These are phyloP conservation scores for Calidris pugnax DNA, from an alignment of 2,113 vertebrate species.

Conservation along the genomic window DNA sequence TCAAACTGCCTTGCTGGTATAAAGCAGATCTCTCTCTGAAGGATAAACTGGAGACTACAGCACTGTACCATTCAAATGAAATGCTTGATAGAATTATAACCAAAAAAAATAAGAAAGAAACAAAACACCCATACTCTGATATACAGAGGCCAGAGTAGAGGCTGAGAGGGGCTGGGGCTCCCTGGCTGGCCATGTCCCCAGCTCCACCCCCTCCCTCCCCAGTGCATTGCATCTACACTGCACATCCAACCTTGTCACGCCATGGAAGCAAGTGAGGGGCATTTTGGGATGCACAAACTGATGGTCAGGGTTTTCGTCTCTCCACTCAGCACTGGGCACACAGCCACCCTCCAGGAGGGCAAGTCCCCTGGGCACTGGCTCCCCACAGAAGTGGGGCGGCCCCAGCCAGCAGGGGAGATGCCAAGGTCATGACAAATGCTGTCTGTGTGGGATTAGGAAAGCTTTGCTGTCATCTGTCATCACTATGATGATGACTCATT, in stretches of 20 bases:
- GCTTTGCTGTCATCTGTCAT: not conserved
- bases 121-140: not conserved
- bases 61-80: not conserved
- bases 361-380: fast-evolving
- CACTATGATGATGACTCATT: not conserved
- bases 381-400: not conserved
- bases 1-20: not conserved
- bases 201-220: not conserved
- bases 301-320: not conserved
- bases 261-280: not conserved
- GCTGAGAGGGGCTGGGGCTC: not conserved
- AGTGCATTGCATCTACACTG: too few species aligned
- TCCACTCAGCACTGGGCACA: not conserved
- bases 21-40: not conserved
- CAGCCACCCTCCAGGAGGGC: not conserved
- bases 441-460: not conserved
- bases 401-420: fast-evolving
- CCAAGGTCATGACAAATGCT: not conserved
- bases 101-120: not conserved
- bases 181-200: not conserved
- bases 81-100: not conserved
- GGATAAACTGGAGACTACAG: not conserved
- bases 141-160: not conserved
- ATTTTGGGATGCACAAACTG: not conserved
- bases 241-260: not conserved